Evolutionary conservation across 2,113 vertebrate species (phyloP).

Genomic region (Probosciger aterrimus): DNA sequence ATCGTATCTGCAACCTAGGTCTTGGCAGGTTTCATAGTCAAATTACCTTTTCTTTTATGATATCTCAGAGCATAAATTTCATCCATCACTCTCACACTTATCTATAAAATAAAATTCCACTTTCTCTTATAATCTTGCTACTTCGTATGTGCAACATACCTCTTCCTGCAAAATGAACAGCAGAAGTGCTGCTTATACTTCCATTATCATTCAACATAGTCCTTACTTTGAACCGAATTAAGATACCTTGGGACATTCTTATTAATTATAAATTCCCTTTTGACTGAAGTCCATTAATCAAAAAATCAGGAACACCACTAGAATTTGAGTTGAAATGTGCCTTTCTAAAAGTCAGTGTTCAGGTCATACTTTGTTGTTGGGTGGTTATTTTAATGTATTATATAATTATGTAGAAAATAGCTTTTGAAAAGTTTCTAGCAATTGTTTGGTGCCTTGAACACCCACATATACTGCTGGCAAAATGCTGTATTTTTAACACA

Average conservation of each 20-base stretch:
- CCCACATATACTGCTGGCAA: background rate
- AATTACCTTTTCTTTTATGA: background rate
- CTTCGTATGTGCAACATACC: background rate
- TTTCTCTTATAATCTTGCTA: background rate
- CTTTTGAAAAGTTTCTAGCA: background rate
- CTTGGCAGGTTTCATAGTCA: background rate
- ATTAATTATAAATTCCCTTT: background rate
- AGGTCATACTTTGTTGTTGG: background rate
- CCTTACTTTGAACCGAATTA: background rate
- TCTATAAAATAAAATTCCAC: background rate
- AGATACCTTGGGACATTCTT: background rate
- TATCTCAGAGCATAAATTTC: background rate
- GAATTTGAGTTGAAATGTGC: background rate
- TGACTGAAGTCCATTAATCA: background rate
- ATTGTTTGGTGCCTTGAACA: background rate
- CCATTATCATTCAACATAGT: background rate
- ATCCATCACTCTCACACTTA: background rate
- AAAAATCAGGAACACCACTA: background rate
- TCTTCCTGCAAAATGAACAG: background rate
- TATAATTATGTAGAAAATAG: background rate
- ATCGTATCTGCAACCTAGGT: background rate
- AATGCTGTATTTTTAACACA: background rate
- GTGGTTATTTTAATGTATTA: background rate
- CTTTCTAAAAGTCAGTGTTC: background rate
- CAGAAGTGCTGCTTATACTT: background rate